phyloP scores from a whole-genome alignment of 2,888 invertebrate genomes.

The Cosmopolites sordidus region DNA sequence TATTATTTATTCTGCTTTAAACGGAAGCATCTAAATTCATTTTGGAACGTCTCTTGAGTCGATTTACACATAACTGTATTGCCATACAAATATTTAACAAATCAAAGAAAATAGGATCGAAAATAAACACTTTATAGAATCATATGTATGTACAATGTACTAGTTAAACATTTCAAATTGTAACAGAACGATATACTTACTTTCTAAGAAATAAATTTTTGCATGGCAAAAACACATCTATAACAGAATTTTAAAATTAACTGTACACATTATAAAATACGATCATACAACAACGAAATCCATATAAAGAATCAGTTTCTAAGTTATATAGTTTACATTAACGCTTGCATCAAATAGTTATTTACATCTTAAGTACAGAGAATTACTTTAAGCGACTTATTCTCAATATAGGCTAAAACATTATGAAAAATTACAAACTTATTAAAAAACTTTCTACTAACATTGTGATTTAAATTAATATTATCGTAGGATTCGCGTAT shows the following conservation, averaged over 20 bases:
- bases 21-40: constrained; percentile 17
- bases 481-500: constrained; percentile 24
- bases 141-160: constrained; percentile 33
- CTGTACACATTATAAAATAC: constrained; percentile 37
- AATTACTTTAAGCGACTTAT: constrained; percentile 30
- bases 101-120: neutral
- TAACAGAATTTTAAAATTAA: constrained; percentile 29
- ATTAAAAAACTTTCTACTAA: constrained; percentile 27
- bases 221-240: constrained; percentile 33
- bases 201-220: constrained; percentile 34
- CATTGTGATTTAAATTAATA: constrained; percentile 19
- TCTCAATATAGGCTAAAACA: constrained; percentile 23
- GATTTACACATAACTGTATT: constrained; percentile 26
- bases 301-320: constrained; percentile 27
- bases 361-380: constrained; percentile 35
- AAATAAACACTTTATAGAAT: constrained; percentile 25
- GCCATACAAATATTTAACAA: constrained; percentile 36
- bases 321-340: constrained; percentile 29
- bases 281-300: constrained; percentile 35
- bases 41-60: constrained; percentile 14
- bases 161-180: constrained; percentile 34
- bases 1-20: constrained; percentile 9
- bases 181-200: constrained; percentile 33
- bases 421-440: constrained; percentile 27
- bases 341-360: constrained; percentile 27